Percentiles rank a stretch among this genome's conserved stretches.
Conservation (phyloP, 2,113 vertebrate genomes). For the Catharus minimus region DNA sequence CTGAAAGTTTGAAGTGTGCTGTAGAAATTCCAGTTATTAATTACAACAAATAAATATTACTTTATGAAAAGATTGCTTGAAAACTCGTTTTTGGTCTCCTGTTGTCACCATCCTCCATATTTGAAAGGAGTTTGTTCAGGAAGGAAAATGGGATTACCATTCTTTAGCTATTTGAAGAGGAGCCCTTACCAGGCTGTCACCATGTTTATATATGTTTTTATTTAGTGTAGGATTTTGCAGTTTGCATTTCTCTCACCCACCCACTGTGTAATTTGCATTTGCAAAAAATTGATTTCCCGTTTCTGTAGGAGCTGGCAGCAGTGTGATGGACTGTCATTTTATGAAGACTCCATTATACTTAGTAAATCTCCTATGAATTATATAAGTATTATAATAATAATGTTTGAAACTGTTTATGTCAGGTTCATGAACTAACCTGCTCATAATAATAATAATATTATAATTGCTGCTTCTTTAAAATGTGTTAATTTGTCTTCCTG, state of each 20-base stretch:
- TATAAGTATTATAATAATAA: slow-evolving; percentile 16
- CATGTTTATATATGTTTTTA: slow-evolving; percentile 40
- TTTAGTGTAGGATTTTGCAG: slow-evolving; percentile 43
- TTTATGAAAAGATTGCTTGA: neutral
- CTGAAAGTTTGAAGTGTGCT: neutral
- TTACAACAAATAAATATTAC: neutral
- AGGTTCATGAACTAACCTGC: neutral
- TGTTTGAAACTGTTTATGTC: neutral
- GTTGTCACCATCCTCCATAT: neutral
- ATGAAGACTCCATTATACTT: neutral
- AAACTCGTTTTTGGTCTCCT: neutral
- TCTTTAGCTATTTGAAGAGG: neutral
- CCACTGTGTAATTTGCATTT: slow-evolving; percentile 21
- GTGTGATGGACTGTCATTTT: neutral
- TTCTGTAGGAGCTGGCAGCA: slow-evolving; percentile 19
- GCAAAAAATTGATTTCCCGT: neutral
- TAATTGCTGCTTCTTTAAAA: neutral
- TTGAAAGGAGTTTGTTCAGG: neutral
- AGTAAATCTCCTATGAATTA: slow-evolving; percentile 24
- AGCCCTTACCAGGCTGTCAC: slow-evolving; percentile 26
- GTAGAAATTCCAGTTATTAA: neutral
- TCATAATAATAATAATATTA: neutral
- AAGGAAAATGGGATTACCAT: neutral
- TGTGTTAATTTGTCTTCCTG: neutral
- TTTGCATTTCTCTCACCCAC: slow-evolving; percentile 34